These are phyloP conservation scores for Heliocidaris tuberculata DNA, from an alignment of 35 echinoderm and acorn worm species.

Conservation along the genomic window DNA sequence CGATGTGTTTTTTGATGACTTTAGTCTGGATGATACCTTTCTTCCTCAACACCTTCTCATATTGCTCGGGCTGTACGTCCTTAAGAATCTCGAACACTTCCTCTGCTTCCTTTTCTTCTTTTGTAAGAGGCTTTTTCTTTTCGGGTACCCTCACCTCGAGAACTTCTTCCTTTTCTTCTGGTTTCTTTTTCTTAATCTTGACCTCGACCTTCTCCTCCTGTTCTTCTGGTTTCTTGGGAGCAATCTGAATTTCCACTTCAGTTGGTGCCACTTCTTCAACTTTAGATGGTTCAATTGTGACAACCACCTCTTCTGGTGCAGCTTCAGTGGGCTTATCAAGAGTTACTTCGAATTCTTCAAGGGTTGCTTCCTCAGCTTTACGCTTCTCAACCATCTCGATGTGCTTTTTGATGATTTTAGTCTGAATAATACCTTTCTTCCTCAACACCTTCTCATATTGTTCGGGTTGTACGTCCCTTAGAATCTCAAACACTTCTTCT, in stretches of 20 bases:
- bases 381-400: slow-evolving; percentile 56
- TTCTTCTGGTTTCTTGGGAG: slow-evolving; percentile 31
- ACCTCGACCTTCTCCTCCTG: background rate
- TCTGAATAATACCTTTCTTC: slow-evolving; percentile 51
- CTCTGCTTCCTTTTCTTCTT: slow-evolving; percentile 64
- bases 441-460: slow-evolving; percentile 69
- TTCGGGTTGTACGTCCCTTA: slow-evolving; percentile 64
- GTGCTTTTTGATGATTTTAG: slow-evolving; percentile 61
- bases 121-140: slow-evolving; percentile 34
- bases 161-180: background rate
- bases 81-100: slow-evolving; percentile 74
- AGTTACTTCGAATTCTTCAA: slow-evolving; percentile 6
- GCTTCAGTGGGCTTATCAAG: background rate
- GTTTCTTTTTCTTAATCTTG: background rate
- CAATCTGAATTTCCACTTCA: slow-evolving; percentile 22
- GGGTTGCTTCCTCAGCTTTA: slow-evolving; percentile 55
- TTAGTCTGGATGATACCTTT: slow-evolving; percentile 61
- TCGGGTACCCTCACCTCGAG: slow-evolving; percentile 25
- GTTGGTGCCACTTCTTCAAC: slow-evolving; percentile 13
- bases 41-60: slow-evolving; percentile 65
- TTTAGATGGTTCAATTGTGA: slow-evolving; percentile 5
- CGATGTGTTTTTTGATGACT: slow-evolving; percentile 57
- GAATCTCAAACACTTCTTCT: slow-evolving; percentile 67
- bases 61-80: slow-evolving; percentile 61
- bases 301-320: slow-evolving; percentile 39